A percentile compares a stretch with the other conserved stretches of the same genome.
Conservation (phyloP, 2,113 vertebrate genomes). For the Oreamnos americanus region DNA sequence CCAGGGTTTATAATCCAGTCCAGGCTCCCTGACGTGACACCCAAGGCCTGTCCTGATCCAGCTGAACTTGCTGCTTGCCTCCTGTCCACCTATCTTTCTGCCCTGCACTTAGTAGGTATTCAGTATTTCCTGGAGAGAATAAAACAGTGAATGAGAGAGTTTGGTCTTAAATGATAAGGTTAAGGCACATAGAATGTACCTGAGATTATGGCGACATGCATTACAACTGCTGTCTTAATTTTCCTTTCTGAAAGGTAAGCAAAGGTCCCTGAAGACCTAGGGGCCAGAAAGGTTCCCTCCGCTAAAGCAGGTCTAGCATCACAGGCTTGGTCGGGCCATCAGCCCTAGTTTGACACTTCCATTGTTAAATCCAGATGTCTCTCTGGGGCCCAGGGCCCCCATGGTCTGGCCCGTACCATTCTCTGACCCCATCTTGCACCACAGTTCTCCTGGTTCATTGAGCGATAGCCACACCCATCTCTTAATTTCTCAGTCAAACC, state of each 20-base stretch:
- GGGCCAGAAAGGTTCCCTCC: background rate
- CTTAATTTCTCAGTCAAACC: background rate
- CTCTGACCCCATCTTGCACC: background rate
- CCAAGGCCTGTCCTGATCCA: background rate
- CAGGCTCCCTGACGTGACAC: background rate
- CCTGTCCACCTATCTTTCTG: background rate
- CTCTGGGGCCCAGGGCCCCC: background rate
- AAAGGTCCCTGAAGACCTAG: background rate
- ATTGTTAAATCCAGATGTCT: background rate
- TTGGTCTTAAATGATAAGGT: background rate
- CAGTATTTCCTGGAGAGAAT: background rate
- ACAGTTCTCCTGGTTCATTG: background rate
- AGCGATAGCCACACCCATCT: background rate
- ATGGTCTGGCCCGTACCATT: background rate
- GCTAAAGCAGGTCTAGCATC: background rate
- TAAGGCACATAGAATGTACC: background rate
- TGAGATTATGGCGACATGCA: background rate
- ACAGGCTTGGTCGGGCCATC: background rate
- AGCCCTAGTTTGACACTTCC: background rate
- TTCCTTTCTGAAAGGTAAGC: background rate
- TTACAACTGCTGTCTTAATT: background rate
- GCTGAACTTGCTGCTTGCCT: background rate
- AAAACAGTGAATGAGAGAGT: background rate
- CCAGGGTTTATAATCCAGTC: background rate
- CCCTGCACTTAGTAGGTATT: background rate